Base-by-base conservation (phyloP, 2,888 invertebrate species). In the Himalopsyche tibetana region DNA sequence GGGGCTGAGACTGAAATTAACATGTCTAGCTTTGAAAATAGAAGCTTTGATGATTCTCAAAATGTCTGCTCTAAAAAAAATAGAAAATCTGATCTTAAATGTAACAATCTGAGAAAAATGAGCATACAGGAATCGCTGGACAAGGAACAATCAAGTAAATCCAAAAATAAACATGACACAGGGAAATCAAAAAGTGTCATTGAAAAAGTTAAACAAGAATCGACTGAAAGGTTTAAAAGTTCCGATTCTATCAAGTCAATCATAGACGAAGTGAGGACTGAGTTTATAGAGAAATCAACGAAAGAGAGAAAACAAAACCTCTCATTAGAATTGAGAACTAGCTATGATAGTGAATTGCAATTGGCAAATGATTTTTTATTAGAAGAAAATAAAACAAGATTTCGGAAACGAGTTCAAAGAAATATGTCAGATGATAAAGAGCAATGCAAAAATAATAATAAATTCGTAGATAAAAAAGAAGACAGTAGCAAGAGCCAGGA, bases 1-100 rank as follows among this genome's bases (percentile, higher is more conserved):
- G 92, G 92, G 87, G 93, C 93, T 80, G 93, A 94, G 90, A 93
- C 93, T 4, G 93, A 93, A 82, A 93, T 94, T 82, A 92, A 94
- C 87, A 90, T 93, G 74, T 90, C 91, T 4, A 93, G 91, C 88
- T 90, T 92, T 89, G 92, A 93, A 79, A 89, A 90, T 80, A 88
- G 89, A 38, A 89, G 88, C 84, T 87, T 90, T 81, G 89, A 89
- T 28, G 87, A 87, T 40, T 6, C 19, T 63, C 63, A 63, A 19
- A 63, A 63, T 5, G 8, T 19, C 15, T 51, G 51, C 15, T 9
- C 80, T 40, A 42, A 19, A 28, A 51, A 42, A 42, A 19, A n/a
- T 19, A 51, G 19, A n/a, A 45, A 42, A 28, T 55, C 38, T 38
- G 63, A 82, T 56, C 12, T 5, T 15, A n/a, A 82, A 85, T 40